Evolutionary conservation across 2,113 vertebrate species (phyloP).

Genomic region (Phocoena sinus): DNA sequence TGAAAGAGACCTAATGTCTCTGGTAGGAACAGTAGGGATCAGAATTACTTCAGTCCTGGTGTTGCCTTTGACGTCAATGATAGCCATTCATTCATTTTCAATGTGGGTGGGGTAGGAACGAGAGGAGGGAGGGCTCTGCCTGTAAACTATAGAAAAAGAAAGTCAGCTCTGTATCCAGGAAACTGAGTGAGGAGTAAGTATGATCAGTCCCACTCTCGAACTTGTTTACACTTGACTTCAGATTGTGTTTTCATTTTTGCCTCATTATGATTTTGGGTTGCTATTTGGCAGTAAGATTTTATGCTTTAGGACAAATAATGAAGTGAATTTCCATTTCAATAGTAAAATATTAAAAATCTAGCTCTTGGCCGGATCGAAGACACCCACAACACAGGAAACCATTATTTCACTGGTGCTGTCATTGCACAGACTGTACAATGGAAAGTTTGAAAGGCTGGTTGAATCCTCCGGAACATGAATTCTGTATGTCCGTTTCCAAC

Average conservation of each 20-base stretch:
- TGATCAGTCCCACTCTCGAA: background rate
- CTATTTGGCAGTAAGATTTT: background rate
- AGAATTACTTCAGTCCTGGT: background rate
- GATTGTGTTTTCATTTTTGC: background rate
- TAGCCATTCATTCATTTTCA: constrained; percentile 36
- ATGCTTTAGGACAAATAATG: constrained; percentile 35
- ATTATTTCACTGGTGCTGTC: background rate
- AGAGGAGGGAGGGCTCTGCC: background rate
- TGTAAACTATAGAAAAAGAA: background rate
- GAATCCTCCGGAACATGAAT: background rate
- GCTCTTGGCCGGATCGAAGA: background rate
- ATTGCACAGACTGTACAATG: background rate
- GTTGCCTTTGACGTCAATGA: background rate
- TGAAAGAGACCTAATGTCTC: background rate
- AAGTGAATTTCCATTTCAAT: constrained; percentile 7
- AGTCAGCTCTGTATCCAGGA: background rate
- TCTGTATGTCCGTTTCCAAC: background rate
- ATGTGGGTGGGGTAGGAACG: background rate
- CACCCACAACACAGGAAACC: background rate
- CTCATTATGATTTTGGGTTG: background rate
- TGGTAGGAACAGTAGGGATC: background rate
- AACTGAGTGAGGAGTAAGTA: background rate
- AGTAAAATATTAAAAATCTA: background rate
- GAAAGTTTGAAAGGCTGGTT: background rate
- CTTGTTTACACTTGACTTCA: background rate